Base-by-base conservation (phyloP, 2,888 invertebrate genomes). In the Euzophera pinguis region DNA sequence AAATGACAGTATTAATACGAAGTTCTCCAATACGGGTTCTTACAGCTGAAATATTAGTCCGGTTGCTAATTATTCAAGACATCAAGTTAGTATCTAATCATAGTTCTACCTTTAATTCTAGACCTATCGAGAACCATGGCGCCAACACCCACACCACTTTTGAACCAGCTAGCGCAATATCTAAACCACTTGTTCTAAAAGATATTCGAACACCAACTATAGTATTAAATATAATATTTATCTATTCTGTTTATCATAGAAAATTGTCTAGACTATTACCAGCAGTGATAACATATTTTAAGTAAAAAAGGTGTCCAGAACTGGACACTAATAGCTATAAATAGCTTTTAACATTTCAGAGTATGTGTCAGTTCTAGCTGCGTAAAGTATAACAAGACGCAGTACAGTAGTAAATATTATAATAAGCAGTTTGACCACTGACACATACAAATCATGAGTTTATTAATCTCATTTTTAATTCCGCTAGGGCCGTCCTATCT, bases 161-260 rank as follows among this genome's bases (percentile, higher is more conserved):
- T 47, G 51, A 50, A 78, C 73, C 71, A 65, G 56, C 57, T 34
- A 41, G 45, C 35, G 53, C 49, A 49, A 53, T 56, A 52, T 45
- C 53, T 50, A 41, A 53, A 22, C 34, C 51, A 22, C 13, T 12
- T 35, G 35, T 51, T 37, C 35, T 43, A 43, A 51, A 43, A 51
- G 5, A 10, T 29, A 27, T 12, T 3, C n/a, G 10, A 42, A n/a
- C 12, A 37, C 32, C 32, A 10, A 32, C 7, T 2, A 22, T 22
- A 5, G 5, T 3, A 22, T 22, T 22, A 22, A 32, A 32, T 32
- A 7, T 32, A 32, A 9, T 6, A 10, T 9, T 32, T 9, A 32
- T 32, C 7, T 32, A 32, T 9, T 32, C 3, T 6, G 7, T 6
- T 9, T 32, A 29, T 29, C 7, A 29, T 6, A 29, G 7, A 7